Percentiles rank a stretch among this genome's conserved stretches.
phyloP scores from a whole-genome alignment of 2,797 vertebrate species.

The Mormyrops attenuatus region DNA sequence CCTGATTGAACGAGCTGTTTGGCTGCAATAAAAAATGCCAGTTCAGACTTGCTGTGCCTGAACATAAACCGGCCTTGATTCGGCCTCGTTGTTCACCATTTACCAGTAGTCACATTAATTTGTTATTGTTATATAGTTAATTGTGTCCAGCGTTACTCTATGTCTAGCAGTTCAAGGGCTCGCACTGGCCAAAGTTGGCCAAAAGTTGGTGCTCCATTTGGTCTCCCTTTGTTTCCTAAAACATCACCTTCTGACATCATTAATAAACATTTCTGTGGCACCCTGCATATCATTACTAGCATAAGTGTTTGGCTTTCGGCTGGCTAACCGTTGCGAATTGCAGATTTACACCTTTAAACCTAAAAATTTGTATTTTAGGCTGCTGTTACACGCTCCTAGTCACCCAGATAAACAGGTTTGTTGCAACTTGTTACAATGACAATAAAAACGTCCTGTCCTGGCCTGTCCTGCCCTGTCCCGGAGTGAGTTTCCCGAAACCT shows the following conservation, averaged over 20 bases:
- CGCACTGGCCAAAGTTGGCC: background rate
- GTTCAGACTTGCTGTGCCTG: background rate
- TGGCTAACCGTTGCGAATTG: background rate
- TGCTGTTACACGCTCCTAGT: background rate
- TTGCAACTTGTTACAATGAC: background rate
- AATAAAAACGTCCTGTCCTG: background rate
- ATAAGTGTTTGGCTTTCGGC: background rate
- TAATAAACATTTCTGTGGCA: background rate
- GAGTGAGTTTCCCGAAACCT: background rate
- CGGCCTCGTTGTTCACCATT: background rate
- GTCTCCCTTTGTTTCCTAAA: background rate
- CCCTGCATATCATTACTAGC: background rate
- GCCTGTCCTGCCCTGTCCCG: background rate
- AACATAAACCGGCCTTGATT: background rate
- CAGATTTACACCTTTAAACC: background rate
- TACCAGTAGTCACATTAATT: background rate
- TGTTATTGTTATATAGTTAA: background rate
- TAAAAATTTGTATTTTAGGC: background rate
- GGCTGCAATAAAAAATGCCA: constrained; percentile 49
- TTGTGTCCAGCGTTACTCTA: background rate
- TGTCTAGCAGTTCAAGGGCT: background rate
- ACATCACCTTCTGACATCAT: background rate
- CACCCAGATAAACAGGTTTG: background rate
- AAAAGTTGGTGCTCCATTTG: too few species aligned
- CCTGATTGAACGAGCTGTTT: constrained; percentile 61